Evolutionary conservation across 1,140 invertebrate species (phyloP), one percentile per base, ranked within the genome.

Genomic region (Zaprionus gabonicus): DNA sequence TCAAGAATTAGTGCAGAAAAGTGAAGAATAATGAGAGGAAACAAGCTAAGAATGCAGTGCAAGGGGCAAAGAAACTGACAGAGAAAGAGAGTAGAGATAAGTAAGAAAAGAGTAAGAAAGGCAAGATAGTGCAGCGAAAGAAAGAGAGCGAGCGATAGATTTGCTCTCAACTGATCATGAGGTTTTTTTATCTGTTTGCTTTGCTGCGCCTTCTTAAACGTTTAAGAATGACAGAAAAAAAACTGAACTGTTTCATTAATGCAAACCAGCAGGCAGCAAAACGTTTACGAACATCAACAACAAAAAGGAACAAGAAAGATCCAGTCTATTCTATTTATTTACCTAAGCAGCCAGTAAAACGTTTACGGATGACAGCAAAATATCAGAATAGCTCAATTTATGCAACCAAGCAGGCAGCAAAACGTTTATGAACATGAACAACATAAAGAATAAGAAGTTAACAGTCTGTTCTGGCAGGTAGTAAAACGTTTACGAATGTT

Each of bases 1-100:
- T 13, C n/a, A 36, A 57, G 27, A 72, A 69, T 25, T 65, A 44
- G 53, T 23, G 28, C 20, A 38, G n/a, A 41, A 53, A 17, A 20
- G 7, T n/a, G 9, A 10, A n/a, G 7, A 62, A 58, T 34, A 46
- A 53, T 5, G 38, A 62, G 36, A 34, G 28, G 28, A 23, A 60
- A 46, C 53, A 0, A 38, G 36, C 31, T 41, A 53, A 58, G 27
- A 68, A 36, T 68, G 28, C 38, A 59, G 23, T 20, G 20, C 1
- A 10, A 56, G 31, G 10, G 13, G 36, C 4, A 38, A 5, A 38
- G 36, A 49, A 23, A 17, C 1, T 20, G 46, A 49, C 1, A 49
- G n/a, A 49, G 46, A 49, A 25, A 17, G 20, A 25, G 49, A 51
- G 2, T 12, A 17, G 23, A 34, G 28, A 31, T 3, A n/a, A 41